phyloP scores from a whole-genome alignment of 2,888 invertebrate genomes.

The Drosophila stalkeri region DNA sequence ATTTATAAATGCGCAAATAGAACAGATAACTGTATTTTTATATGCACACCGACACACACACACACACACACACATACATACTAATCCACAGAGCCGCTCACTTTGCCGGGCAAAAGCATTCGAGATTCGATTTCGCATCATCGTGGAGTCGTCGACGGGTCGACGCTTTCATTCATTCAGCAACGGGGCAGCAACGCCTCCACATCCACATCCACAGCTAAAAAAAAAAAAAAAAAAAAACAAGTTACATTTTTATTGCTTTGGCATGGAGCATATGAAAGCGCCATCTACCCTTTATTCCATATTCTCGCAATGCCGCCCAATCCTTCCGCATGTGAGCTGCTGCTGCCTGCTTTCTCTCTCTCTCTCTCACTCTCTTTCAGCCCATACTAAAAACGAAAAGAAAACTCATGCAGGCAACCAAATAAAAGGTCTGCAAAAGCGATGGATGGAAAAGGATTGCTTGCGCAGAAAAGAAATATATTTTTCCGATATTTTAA shows the following conservation, averaged over 20 bases:
- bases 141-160: slow-evolving; percentile 71
- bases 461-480: slow-evolving; percentile 73
- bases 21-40: slow-evolving; percentile 81
- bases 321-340: slow-evolving; percentile 54
- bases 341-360: slow-evolving; percentile 13
- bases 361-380: slow-evolving; percentile 39
- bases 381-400: slow-evolving; percentile 62
- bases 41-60: slow-evolving; percentile 60
- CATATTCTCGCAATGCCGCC: slow-evolving; percentile 15
- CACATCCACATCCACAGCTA: slow-evolving; percentile 21
- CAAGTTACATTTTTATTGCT: slow-evolving; percentile 76
- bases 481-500: slow-evolving; percentile 83
- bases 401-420: slow-evolving; percentile 56
- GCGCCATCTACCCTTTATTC: slow-evolving; percentile 43
- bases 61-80: slow-evolving; percentile 34
- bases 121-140: slow-evolving; percentile 76
- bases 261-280: slow-evolving; percentile 77
- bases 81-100: slow-evolving; percentile 52
- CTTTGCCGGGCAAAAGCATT: slow-evolving; percentile 68
- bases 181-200: slow-evolving; percentile 34
- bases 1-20: slow-evolving; percentile 81
- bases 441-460: slow-evolving; percentile 57
- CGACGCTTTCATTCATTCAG: slow-evolving; percentile 75
- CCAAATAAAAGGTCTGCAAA: slow-evolving; percentile 45
- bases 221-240: slow-evolving; percentile 58